phyloP scores from a whole-genome alignment of 2,797 vertebrate genomes.

The Sebastolobus alascanus region DNA sequence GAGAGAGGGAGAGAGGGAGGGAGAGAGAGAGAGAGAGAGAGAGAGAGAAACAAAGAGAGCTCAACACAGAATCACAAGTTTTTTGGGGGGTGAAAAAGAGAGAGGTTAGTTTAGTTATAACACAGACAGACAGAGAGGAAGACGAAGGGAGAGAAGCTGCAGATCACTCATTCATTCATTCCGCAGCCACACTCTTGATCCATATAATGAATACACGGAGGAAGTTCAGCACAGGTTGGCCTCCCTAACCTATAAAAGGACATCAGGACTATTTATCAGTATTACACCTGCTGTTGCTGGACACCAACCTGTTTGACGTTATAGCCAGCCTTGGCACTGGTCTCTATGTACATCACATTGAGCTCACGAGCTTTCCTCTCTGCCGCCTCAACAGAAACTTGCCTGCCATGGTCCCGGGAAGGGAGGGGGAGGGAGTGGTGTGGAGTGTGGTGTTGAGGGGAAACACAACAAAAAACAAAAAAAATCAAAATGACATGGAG shows the following conservation, averaged over 20 bases:
- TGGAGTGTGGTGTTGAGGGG: slow-evolving; percentile 67
- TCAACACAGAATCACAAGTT: slow-evolving; percentile 62
- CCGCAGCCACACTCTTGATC: slow-evolving; percentile 47
- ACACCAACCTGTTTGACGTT: slow-evolving; percentile 88
- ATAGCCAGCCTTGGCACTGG: slow-evolving; percentile 89
- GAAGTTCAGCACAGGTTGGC: slow-evolving; percentile 10
- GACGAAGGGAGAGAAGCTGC: slow-evolving; percentile 62
- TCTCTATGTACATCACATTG: slow-evolving; percentile 91
- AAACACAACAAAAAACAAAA: slow-evolving; percentile 64
- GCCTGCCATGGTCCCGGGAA: slow-evolving; percentile 84
- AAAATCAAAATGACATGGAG: slow-evolving; percentile 73
- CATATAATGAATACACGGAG: slow-evolving; percentile 41
- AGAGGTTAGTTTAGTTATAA: slow-evolving; percentile 81
- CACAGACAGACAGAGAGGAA: slow-evolving; percentile 54
- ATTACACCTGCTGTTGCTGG: slow-evolving; percentile 54
- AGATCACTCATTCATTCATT: slow-evolving; percentile 53
- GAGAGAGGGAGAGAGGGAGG: slow-evolving; percentile 60
- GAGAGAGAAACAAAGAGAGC: slow-evolving; percentile 72
- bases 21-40: too few relatives aligned
- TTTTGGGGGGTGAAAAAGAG: slow-evolving; percentile 62
- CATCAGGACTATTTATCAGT: slow-evolving; percentile 37
- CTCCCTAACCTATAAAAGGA: slow-evolving; percentile 44
- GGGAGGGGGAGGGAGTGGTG: slow-evolving; percentile 49
- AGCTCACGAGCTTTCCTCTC: slow-evolving; percentile 89
- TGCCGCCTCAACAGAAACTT: slow-evolving; percentile 90